These are phyloP conservation scores for Galaxea fascicularis DNA, from an alignment of 92 coral and sea anemone genomes.

Conservation along the genomic window DNA sequence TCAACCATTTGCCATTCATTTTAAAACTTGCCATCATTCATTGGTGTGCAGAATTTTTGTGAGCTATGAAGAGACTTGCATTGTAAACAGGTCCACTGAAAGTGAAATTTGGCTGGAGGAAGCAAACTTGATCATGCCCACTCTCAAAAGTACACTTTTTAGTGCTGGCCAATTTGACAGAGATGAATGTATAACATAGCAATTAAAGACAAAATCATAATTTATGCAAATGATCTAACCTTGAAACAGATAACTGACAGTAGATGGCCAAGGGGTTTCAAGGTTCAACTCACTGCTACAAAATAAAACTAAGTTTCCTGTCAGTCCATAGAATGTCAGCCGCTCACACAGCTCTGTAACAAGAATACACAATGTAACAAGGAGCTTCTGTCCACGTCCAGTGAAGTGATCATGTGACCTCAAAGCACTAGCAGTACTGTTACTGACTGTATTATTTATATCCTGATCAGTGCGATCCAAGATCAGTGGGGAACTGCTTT, in stretches of 20 bases:
- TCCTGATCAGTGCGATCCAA: not conserved
- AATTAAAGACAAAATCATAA: not conserved
- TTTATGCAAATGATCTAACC: constrained; percentile 59
- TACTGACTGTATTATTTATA: not conserved
- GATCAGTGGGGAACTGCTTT: constrained; percentile 12
- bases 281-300: constrained; percentile 59
- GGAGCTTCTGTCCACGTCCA: constrained; percentile 34
- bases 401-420: not conserved
- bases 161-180: no score
- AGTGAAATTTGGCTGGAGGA: no score
- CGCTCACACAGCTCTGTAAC: constrained; percentile 93
- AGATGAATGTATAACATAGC: not conserved
- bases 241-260: constrained; percentile 76
- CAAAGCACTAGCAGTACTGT: not conserved
- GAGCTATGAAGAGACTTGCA: no score
- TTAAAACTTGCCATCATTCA: no score
- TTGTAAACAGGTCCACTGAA: no score
- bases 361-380: constrained; percentile 82
- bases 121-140: no score
- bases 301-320: constrained; percentile 83
- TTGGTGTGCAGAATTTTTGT: no score
- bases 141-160: no score
- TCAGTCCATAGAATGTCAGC: constrained; percentile 87
- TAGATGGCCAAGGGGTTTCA: constrained; percentile 69
- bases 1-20: no score